Conservation (phyloP, 2,888 invertebrate genomes). For the Drosophila koepferae region DNA sequence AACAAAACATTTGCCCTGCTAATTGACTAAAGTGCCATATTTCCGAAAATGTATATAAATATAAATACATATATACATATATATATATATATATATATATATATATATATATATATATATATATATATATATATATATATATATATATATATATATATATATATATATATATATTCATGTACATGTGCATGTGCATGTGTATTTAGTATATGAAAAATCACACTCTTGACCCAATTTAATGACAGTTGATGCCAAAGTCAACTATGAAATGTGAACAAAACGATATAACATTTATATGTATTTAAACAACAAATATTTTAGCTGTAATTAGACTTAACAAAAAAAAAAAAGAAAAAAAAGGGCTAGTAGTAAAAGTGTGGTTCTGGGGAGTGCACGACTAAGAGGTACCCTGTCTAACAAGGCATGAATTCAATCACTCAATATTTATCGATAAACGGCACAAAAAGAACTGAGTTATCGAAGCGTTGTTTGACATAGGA, state of each 20-base stretch:
- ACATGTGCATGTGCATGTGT: slow-evolving; percentile 5
- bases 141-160: no score
- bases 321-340: background rate
- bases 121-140: no score
- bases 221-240: slow-evolving; percentile 64
- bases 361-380: no score
- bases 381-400: background rate
- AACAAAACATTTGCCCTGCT: slow-evolving; percentile 65
- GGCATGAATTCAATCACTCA: no score
- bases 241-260: slow-evolving; percentile 39
- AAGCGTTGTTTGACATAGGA: no score
- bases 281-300: background rate
- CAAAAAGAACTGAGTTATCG: background rate
- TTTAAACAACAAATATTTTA: slow-evolving; percentile 6
- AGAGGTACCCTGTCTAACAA: background rate
- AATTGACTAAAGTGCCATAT: slow-evolving; percentile 73
- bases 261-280: slow-evolving; percentile 18
- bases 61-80: background rate
- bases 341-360: background rate
- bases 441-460: background rate
- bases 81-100: background rate
- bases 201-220: slow-evolving; percentile 48
- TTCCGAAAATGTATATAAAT: slow-evolving; percentile 21
- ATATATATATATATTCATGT: no score
- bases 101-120: no score